phyloP scores from a whole-genome alignment of 2,113 vertebrate species.

The Cromileptes altivelis region DNA sequence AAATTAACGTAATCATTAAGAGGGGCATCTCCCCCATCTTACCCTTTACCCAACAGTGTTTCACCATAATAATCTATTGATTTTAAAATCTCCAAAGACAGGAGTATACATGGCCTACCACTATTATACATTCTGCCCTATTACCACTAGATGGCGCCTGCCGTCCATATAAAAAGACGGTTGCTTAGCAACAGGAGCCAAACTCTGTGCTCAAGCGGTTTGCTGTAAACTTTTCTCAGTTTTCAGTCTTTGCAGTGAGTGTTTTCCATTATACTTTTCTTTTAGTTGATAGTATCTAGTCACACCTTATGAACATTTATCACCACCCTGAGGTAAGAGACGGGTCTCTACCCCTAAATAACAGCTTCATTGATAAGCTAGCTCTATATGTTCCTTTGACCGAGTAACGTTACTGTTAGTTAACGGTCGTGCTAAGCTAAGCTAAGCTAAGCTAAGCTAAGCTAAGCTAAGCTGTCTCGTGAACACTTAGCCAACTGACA shows the following conservation, averaged over 20 bases:
- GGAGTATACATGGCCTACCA: too few relatives aligned
- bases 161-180: not conserved
- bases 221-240: not conserved
- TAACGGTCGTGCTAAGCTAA: not conserved
- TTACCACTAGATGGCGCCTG: constrained; percentile 28
- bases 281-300: not conserved
- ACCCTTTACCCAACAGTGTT: not conserved
- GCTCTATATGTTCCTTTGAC: not conserved
- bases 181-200: constrained; percentile 70
- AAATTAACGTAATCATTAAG: too few relatives aligned
- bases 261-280: too few relatives aligned
- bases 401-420: not conserved
- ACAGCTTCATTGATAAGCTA: not conserved
- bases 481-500: too few relatives aligned
- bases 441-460: too few relatives aligned
- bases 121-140: too few relatives aligned
- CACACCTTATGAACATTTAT: not conserved
- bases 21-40: too few relatives aligned
- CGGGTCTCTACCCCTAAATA: too few relatives aligned
- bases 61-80: not conserved
- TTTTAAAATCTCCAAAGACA: not conserved
- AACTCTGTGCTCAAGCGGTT: constrained; percentile 18
- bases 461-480: not conserved
- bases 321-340: not conserved
- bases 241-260: not conserved